Evolutionary conservation across 1,140 invertebrate species (phyloP).

Genomic region (Rhyzopertha dominica): DNA sequence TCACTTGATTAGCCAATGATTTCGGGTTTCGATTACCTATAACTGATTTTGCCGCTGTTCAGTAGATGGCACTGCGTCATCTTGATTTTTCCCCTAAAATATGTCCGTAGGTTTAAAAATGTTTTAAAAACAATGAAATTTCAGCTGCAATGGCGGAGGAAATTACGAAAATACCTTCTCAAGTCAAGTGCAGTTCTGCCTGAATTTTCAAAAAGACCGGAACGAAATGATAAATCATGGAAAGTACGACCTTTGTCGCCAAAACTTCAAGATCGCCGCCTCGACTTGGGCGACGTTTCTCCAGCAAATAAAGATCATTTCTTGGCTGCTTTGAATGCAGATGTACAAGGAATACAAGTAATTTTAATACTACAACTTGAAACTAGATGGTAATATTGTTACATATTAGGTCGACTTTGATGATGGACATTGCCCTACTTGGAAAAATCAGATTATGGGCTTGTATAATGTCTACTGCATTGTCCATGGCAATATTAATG

Average conservation of each 20-base stretch:
- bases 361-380: background rate
- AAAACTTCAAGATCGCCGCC: slow-evolving; percentile 47
- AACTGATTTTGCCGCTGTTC: no score
- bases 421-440: slow-evolving; percentile 69
- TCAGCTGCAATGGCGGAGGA: slow-evolving; percentile 12
- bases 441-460: slow-evolving; percentile 62
- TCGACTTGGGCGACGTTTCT: slow-evolving; percentile 59
- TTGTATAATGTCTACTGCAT: slow-evolving; percentile 58
- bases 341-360: slow-evolving; percentile 54
- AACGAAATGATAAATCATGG: slow-evolving; percentile 48
- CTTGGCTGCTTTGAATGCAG: slow-evolving; percentile 48
- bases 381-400: slow-evolving; percentile 6
- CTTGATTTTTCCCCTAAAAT: no score
- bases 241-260: slow-evolving; percentile 51
- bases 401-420: slow-evolving; percentile 57
- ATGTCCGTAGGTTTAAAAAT: background rate
- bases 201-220: slow-evolving; percentile 20
- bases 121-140: slow-evolving; percentile 6
- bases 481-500: slow-evolving; percentile 51
- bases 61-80: no score
- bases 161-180: background rate
- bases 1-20: no score
- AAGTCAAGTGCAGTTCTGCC: background rate
- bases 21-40: no score
- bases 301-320: slow-evolving; percentile 54